Conservation (phyloP, 1,140 invertebrate genomes). For the Leucophenga varia region DNA sequence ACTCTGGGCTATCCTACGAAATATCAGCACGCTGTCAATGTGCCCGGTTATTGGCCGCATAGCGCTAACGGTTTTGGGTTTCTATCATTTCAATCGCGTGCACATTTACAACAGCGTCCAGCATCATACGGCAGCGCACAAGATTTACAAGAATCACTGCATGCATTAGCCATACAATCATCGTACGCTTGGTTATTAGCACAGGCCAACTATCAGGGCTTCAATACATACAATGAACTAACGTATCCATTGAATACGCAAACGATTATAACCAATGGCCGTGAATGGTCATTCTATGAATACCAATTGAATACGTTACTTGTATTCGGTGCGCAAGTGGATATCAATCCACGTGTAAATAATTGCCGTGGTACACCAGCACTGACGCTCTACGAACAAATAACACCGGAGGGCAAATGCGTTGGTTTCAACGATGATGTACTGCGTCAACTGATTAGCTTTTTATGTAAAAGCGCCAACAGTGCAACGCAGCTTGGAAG, state of each 20-base stretch:
- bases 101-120: slow-evolving; percentile 59
- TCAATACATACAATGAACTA: slow-evolving; percentile 81
- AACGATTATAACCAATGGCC: slow-evolving; percentile 81
- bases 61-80: slow-evolving; percentile 74
- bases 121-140: slow-evolving; percentile 55
- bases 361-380: slow-evolving; percentile 77
- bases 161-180: slow-evolving; percentile 71
- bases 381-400: slow-evolving; percentile 72
- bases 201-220: slow-evolving; percentile 85
- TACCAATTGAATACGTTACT: slow-evolving; percentile 88
- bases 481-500: slow-evolving; percentile 59
- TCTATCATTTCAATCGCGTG: slow-evolving; percentile 70
- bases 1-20: slow-evolving; percentile 60
- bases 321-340: slow-evolving; percentile 63
- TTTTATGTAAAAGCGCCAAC: slow-evolving; percentile 73
- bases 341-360: slow-evolving; percentile 72
- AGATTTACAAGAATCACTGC: slow-evolving; percentile 65
- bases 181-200: slow-evolving; percentile 78
- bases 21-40: slow-evolving; percentile 66
- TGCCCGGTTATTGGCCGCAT: slow-evolving; percentile 80
- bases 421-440: slow-evolving; percentile 80
- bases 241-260: slow-evolving; percentile 87
- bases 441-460: slow-evolving; percentile 70
- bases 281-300: slow-evolving; percentile 76
- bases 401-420: slow-evolving; percentile 69